Conservation (phyloP, 2,888 invertebrate species). For the Pimpla rufipes region DNA sequence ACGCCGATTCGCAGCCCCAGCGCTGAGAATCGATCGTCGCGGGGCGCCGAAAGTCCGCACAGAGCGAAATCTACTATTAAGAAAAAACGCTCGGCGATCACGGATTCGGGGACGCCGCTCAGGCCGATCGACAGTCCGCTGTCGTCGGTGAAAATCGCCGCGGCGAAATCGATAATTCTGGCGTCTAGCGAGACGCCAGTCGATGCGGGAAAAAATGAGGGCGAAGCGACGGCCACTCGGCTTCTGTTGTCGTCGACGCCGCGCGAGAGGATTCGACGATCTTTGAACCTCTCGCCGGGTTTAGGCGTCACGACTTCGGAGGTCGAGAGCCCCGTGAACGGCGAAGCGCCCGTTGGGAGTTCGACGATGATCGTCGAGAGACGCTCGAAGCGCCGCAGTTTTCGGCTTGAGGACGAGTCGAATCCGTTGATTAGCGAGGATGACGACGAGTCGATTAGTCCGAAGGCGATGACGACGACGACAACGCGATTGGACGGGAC, state of each 20-base stretch:
- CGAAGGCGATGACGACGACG: too few species aligned
- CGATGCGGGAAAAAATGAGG: not conserved
- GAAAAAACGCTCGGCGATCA: constrained; percentile 64
- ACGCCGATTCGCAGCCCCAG: constrained; percentile 61
- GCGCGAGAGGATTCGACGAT: constrained; percentile 65
- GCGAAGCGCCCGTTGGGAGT: constrained; percentile 48
- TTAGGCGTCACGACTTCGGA: constrained; percentile 32
- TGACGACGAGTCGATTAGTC: constrained; percentile 52
- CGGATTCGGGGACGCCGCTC: constrained; percentile 64
- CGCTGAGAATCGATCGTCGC: constrained; percentile 41
- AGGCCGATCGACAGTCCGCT: constrained; percentile 50
- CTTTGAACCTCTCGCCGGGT: constrained; percentile 68
- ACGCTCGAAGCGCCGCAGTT: constrained; percentile 35
- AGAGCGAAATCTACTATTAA: constrained; percentile 58
- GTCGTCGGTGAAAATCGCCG: not conserved
- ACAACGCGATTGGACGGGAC: constrained; percentile 54
- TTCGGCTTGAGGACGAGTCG: constrained; percentile 62
- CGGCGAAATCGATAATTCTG: constrained; percentile 22
- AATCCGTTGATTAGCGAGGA: constrained; percentile 65
- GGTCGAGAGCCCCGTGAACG: constrained; percentile 41
- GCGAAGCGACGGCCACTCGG: not conserved
- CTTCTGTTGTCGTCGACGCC: constrained; percentile 69
- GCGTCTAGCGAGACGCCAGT: constrained; percentile 55
- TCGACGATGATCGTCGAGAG: constrained; percentile 29
- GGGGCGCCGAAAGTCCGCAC: constrained; percentile 63